Evolutionary conservation across 2,113 vertebrate genomes (phyloP).

Genomic region (Spea multiplicata): DNA sequence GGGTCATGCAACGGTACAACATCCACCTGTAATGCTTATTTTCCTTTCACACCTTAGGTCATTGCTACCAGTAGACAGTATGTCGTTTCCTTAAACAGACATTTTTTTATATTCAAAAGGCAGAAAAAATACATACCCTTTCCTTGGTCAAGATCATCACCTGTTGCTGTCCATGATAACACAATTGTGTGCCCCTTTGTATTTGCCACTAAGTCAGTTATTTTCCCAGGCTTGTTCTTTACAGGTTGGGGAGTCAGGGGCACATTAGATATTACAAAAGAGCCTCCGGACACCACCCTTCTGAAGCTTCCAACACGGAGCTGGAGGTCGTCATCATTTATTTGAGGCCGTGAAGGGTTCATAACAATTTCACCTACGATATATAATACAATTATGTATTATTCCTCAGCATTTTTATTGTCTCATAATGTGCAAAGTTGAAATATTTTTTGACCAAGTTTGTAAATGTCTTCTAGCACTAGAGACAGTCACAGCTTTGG

Average conservation of each 20-base stretch:
- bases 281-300: conserved; percentile 55
- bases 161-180: conserved; percentile 64
- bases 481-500: too few species aligned
- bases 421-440: too few species aligned
- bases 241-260: conserved; percentile 32
- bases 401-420: too few species aligned
- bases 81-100: too few species aligned
- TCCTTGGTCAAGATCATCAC: conserved; percentile 62
- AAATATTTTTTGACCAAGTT: too few species aligned
- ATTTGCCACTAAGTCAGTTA: conserved; percentile 59
- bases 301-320: conserved; percentile 51
- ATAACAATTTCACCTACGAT: conserved; percentile 55
- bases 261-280: conserved; percentile 51
- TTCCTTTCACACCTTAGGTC: too few species aligned
- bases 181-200: conserved; percentile 50
- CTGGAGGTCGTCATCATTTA: conserved; percentile 34
- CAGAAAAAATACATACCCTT: conserved; percentile 53
- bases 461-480: too few species aligned
- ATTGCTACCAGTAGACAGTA: too few species aligned
- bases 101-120: too few species aligned
- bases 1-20: too few species aligned
- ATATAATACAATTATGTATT: neutral
- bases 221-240: conserved; percentile 60
- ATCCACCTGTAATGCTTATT: too few species aligned
- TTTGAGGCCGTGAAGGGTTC: conserved; percentile 56